Percentiles rank a stretch among this genome's conserved stretches.
Evolutionary conservation across 2,797 vertebrate genomes (phyloP).

Genomic region (Halcyon badia): DNA sequence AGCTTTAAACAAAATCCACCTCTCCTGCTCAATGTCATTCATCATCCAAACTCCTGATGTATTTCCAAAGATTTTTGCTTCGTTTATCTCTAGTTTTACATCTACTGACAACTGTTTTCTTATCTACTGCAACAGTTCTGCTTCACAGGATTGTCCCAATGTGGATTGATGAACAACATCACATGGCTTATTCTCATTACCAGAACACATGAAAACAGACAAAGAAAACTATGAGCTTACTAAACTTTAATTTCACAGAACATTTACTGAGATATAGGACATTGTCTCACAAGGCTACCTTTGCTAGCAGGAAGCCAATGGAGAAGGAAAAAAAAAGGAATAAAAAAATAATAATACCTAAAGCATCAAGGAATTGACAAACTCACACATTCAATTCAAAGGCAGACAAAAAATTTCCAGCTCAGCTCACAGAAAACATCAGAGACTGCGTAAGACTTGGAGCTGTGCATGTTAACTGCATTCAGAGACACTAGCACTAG

Average conservation of each 20-base stretch:
- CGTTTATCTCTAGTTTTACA: neutral
- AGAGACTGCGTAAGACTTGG: no score
- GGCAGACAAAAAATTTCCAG: neutral
- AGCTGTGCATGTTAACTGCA: neutral
- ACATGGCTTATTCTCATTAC: neutral
- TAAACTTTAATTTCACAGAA: constrained; percentile 34
- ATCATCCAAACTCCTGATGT: neutral
- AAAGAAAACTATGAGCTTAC: neutral
- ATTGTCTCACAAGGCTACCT: neutral
- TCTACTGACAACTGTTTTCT: neutral
- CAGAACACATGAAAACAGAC: neutral
- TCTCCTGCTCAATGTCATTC: neutral
- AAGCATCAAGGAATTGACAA: neutral
- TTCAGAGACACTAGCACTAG: no score
- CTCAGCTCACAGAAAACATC: neutral
- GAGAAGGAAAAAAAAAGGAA: neutral
- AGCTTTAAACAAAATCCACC: neutral
- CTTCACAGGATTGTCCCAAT: neutral
- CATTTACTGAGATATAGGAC: neutral
- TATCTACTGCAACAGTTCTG: neutral
- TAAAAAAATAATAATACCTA: neutral
- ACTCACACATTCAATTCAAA: neutral
- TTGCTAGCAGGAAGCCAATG: neutral
- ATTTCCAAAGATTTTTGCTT: neutral
- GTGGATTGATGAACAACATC: neutral